Evolutionary conservation across 2,888 invertebrate genomes (phyloP), one percentile per base, ranked within the genome.

Genomic region (Leptinotarsa rubiginosa): DNA sequence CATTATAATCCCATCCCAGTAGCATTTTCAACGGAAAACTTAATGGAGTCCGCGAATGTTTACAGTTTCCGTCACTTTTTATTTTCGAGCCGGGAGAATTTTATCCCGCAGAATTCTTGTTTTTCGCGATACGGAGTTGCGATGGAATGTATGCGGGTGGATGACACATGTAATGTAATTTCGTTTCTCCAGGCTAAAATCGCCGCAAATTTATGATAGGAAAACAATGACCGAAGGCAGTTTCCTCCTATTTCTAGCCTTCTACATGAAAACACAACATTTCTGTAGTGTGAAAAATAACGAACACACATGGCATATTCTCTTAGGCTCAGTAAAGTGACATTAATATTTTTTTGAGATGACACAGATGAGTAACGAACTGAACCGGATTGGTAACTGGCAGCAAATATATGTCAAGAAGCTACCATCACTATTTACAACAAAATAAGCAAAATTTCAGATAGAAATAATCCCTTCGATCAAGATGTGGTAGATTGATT

Each of bases 1-100:
- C 86, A 86, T 86, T 85, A 86, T 86, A 85, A 85, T 85, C 84
- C 84, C 83, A 82, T 84, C 81, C 80, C 82, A 85, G 80, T 78
- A 78, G 81, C 82, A 80, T 83, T 84, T 84, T 82, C 84, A 81
- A 78, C 81, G 81, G 84, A 82, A 83, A 82, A 83, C 82, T 84
- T 85, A 84, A 85, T 85, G 85, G 83, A 84, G 84, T 84, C 84
- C 84, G 81, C 81, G 79, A 81, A 84, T 84, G 85, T 84, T 84
- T 83, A 83, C 84, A 83, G 81, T 84, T 82, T 83, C 81, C 82
- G 83, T 82, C 83, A 81, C 78, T 80, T 83, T 83, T 85, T 83
- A 50, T 81, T 81, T 68, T 20, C 31, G 59, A 59, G 66, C 62
- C 59, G 62, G 54, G 52, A 41, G 68, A 74, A 68, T 70, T 67